These are phyloP conservation scores for Epistrophe eligans DNA, from an alignment of 2,888 invertebrate species.

Conservation along the genomic window DNA sequence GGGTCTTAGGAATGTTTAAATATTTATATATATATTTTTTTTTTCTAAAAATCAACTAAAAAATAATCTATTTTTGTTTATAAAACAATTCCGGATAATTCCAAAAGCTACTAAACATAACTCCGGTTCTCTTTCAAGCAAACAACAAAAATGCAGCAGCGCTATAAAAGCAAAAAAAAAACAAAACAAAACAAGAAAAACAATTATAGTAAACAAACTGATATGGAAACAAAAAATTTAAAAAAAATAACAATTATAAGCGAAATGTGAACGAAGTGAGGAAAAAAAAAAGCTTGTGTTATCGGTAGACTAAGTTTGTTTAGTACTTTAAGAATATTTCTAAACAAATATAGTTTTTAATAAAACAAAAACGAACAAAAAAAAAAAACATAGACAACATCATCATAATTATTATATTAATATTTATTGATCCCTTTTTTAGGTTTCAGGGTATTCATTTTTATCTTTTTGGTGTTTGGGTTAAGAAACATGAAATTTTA, in stretches of 20 bases:
- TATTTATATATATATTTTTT: conserved; percentile 35
- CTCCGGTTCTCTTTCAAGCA: conserved; percentile 50
- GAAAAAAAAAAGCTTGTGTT: conserved; percentile 66
- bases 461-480: too few species aligned
- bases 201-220: conserved; percentile 24
- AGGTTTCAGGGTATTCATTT: too few species aligned
- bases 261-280: conserved; percentile 56
- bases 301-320: conserved; percentile 74
- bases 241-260: conserved; percentile 46
- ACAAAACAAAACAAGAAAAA: conserved; percentile 13
- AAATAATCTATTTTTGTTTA: conserved; percentile 64
- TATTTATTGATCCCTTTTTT: too few species aligned
- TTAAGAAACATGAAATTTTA: too few species aligned
- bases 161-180: conserved; percentile 23
- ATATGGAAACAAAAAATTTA: conserved; percentile 18
- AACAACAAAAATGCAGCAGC: conserved; percentile 43
- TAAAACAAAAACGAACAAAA: conserved; percentile 58
- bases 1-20: conserved; percentile 65
- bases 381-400: not conserved
- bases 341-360: conserved; percentile 76
- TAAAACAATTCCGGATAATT: conserved; percentile 71
- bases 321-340: conserved; percentile 71
- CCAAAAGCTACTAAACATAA: conserved; percentile 66
- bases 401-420: too few species aligned
- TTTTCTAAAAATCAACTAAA: conserved; percentile 52